A percentile compares a stretch with the other conserved stretches of the same genome.
phyloP scores from a whole-genome alignment of 2,113 vertebrate species.

The Corythaeola cristata region DNA sequence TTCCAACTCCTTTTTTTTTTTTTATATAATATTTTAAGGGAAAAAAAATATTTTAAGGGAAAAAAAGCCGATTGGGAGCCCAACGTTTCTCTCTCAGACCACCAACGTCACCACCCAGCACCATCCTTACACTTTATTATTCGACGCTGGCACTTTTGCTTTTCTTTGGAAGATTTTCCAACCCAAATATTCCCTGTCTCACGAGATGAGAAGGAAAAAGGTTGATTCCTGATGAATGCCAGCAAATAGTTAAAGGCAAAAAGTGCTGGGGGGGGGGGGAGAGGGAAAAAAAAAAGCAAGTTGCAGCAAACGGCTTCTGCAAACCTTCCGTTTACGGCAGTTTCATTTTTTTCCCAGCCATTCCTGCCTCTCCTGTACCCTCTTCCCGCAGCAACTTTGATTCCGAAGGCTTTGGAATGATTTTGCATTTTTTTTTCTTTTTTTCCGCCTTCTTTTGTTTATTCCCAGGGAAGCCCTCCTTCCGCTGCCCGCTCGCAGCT shows the following conservation, averaged over 20 bases:
- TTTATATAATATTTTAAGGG: background rate
- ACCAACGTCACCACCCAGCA: fast-evolving
- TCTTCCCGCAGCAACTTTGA: conserved; percentile 19
- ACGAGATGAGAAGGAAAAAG: background rate
- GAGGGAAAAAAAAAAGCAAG: background rate
- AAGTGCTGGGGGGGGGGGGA: background rate
- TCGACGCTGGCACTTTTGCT: background rate
- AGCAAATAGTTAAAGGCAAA: background rate
- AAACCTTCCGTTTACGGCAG: background rate
- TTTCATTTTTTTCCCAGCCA: background rate
- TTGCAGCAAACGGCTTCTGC: background rate
- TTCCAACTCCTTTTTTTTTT: background rate
- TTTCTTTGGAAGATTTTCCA: background rate
- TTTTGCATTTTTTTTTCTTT: conserved; percentile 58
- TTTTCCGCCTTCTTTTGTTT: conserved; percentile 64
- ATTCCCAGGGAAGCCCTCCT: conserved; percentile 72
- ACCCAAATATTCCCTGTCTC: background rate
- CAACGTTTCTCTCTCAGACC: fast-evolving
- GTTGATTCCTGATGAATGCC: background rate
- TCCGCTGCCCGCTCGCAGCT: conserved; percentile 65
- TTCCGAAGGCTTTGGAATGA: conserved; percentile 39
- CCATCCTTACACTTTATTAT: background rate
- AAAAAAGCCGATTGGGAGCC: background rate
- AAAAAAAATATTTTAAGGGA: background rate
- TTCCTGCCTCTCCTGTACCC: background rate